phyloP scores from a whole-genome alignment of 37 sponge, comb jelly and placozoan species.

The Mnemiopsis leidyi region DNA sequence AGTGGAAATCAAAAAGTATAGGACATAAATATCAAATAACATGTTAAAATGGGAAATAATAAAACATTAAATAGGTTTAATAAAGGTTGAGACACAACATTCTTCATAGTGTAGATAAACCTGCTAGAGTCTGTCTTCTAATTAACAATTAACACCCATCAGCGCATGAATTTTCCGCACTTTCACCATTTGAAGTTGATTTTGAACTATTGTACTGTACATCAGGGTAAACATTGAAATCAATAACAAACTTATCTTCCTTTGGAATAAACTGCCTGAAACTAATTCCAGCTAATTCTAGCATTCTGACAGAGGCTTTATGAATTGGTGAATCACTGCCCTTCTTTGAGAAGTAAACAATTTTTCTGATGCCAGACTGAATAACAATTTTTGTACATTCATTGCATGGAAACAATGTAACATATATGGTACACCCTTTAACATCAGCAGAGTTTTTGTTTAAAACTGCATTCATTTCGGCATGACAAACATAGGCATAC shows the following conservation, averaged over 20 bases:
- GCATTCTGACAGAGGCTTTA: conserved; percentile 78
- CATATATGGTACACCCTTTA: conserved; percentile 90
- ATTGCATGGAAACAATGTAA: conserved; percentile 93
- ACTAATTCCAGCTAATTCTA: conserved; percentile 80
- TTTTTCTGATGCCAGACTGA: conserved; percentile 30
- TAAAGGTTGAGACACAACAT: too few species aligned
- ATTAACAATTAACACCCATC: neutral
- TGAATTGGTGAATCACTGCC: conserved; percentile 72
- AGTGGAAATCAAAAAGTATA: too few species aligned
- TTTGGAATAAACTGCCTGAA: conserved; percentile 73
- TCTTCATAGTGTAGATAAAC: too few species aligned
- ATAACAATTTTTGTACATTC: conserved; percentile 97
- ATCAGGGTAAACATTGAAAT: neutral
- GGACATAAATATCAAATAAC: too few species aligned
- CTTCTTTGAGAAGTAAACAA: conserved; percentile 80
- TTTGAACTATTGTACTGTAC: neutral
- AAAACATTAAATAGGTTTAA: too few species aligned
- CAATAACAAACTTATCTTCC: conserved; percentile 53
- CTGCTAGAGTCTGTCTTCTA: too few species aligned
- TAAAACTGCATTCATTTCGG: conserved; percentile 95
- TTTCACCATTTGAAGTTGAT: neutral
- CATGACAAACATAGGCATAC: conserved; percentile 98
- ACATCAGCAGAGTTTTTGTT: conserved; percentile 93
- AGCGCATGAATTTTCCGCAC: neutral
- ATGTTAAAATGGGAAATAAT: too few species aligned